Base-by-base conservation (phyloP, 1,140 invertebrate genomes). In the Trissolcus basalis region DNA sequence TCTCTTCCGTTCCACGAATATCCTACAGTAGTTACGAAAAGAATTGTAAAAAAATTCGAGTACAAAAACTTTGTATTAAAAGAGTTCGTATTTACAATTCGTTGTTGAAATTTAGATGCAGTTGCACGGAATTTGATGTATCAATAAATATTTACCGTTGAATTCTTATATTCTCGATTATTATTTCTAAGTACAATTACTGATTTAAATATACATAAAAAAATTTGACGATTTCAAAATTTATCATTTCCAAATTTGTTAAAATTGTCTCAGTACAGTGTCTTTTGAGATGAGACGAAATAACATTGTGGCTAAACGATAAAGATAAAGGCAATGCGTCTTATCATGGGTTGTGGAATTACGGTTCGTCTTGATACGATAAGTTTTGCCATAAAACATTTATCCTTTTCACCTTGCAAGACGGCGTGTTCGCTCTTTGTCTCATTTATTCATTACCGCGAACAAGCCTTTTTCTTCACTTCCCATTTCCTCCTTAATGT, bases 361-460 rank as follows among this genome's bases (percentile, higher is more conserved):
- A 77, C 69, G 69, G 47, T 74, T 56, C 48, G 35, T 71, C 50
- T 55, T 56, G 41, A 69, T 61, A 69, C 71, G 71, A 75, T 54
- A 54, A 69, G 50, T 77, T 73, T 55, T 45, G 63, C 70, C 78
- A 68, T 82, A 81, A 81, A 82, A 80, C 67, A 79, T 61, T 80
- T 79, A 80, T 74, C 69, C 65, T 67, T 70, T 76, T 71, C 74
- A 77, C 61, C 67, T 58, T 10, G 32, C 49, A 76, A 56, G 72
- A 54, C 59, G 61, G 32, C 47, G 11, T 48, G 13, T 15, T 55
- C 56, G 56, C 48, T 69, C 74, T 63, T 69, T 68, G 68, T 77
- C 74, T 77, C 68, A 77, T 77, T 77, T 77, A 77, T 77, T 77
- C 74, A 77, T 77, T 77, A 77, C 72, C 63, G 63, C 48, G 7